Conservation (phyloP, 2,113 vertebrate genomes). For the Muntiacus muntjak region DNA sequence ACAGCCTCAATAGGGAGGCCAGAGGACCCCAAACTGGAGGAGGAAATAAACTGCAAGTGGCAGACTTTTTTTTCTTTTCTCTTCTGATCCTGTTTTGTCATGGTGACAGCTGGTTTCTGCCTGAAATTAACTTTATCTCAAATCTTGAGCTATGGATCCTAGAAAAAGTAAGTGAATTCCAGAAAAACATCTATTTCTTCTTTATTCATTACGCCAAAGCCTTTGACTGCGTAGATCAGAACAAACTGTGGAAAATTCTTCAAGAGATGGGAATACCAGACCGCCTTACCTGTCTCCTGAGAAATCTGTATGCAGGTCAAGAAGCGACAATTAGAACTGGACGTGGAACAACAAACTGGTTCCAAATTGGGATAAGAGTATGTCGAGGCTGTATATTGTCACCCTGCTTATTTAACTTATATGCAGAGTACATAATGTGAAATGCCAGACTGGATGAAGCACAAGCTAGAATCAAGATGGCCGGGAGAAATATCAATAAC, state of each 20-base stretch:
- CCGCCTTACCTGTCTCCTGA: not conserved
- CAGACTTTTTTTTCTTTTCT: not conserved
- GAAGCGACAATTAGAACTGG: accelerated
- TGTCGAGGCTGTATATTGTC: not conserved
- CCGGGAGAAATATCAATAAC: not conserved
- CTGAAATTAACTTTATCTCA: not conserved
- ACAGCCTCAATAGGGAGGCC: not conserved
- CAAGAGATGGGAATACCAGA: not conserved
- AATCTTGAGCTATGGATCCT: not conserved
- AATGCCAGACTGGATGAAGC: not conserved
- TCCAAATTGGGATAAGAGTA: not conserved
- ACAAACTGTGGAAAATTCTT: not conserved
- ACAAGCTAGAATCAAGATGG: not conserved
- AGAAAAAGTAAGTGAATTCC: not conserved
- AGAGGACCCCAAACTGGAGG: not conserved
- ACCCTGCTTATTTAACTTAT: not conserved
- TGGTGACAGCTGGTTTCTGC: not conserved
- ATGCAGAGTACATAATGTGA: not conserved
- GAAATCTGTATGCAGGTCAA: not conserved
- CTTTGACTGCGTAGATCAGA: not conserved
- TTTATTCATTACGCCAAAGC: not conserved
- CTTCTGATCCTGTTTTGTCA: not conserved
- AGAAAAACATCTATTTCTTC: not conserved
- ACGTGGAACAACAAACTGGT: not conserved
- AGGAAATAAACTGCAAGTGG: not conserved